Evolutionary conservation across 1,140 invertebrate genomes (phyloP), one percentile per base, ranked within the genome.

Genomic region (Sarcophaga bullata): DNA sequence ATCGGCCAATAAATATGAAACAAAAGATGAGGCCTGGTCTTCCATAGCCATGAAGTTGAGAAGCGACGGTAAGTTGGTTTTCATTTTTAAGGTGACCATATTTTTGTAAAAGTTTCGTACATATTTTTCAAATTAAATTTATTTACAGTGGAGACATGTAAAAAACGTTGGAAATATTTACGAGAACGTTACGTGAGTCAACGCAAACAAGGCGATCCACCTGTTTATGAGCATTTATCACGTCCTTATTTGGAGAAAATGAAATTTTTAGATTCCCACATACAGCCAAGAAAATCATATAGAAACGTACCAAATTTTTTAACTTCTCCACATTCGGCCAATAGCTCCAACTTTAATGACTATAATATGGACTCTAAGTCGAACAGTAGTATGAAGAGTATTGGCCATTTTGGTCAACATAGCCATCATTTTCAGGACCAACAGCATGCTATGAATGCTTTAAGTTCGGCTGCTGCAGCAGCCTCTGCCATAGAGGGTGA

Each of bases 141-240:
- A n/a, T 62, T 82, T 83, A 17, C 81, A 90, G 89, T 90, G 80
- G 89, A 90, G 80, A 87, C 89, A 1, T 90, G 89, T 83, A 90
- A 90, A 58, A 90, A 90, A 82, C 88, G 89, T 4, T 90, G 89
- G 89, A 90, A 90, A 81, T 90, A 90, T 76, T 80, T 90, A n/a
- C 85, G 89, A 8, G 89, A 90, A 58, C 87, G 89, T 0, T 90
- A 90, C 83, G 89, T 90, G 11, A 89, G 88, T 4, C 89, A 90
- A 72, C 85, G 88, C 2, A 90, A 90, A 80, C 87, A 89, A 80
- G 87, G 88, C 8, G 89, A 89, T 80, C 86, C 89, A 13, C 89
- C 89, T 8, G 86, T 87, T 25, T 90, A 90, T 81, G 89, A 90
- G 80, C 89, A 90, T 82, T 81, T 90, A 58, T 90, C 89, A 10